A percentile compares a stretch with the other conserved stretches of the same genome.
Conservation (phyloP, 2,888 invertebrate species). For the Parnassius mnemosyne region DNA sequence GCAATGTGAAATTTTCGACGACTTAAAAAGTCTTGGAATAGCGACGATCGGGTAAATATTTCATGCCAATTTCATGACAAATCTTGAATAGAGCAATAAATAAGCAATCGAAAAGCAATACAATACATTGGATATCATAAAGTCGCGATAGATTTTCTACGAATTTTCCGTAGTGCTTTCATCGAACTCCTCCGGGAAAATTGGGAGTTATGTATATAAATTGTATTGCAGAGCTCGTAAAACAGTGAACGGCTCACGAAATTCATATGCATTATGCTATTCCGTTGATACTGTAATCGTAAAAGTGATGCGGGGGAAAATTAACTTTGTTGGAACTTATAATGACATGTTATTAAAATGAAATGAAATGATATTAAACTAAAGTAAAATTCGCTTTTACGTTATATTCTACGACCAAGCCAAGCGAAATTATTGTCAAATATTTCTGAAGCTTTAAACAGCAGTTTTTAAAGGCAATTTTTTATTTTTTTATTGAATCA, state of each 20-base stretch:
- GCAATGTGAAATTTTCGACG: conserved; percentile 7
- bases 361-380: too few relatives aligned
- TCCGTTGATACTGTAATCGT: conserved; percentile 41
- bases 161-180: conserved; percentile 42
- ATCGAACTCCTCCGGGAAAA: conserved; percentile 34
- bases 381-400: too few relatives aligned
- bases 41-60: conserved; percentile 18
- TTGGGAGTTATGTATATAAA: conserved; percentile 39
- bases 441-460: too few relatives aligned
- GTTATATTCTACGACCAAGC: too few relatives aligned
- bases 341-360: too few relatives aligned
- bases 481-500: too few relatives aligned
- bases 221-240: conserved; percentile 52
- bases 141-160: conserved; percentile 47
- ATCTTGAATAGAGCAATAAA: conserved; percentile 38
- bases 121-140: conserved; percentile 47
- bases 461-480: too few relatives aligned
- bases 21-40: conserved; percentile 12
- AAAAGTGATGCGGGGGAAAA: conserved; percentile 34
- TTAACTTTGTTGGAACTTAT: conserved; percentile 9
- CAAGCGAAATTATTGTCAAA: too few relatives aligned
- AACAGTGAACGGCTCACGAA: conserved; percentile 32
- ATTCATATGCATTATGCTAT: conserved; percentile 26
- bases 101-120: conserved; percentile 51
- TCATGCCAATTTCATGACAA: conserved; percentile 29